Base-by-base conservation (phyloP, 2,888 invertebrate genomes). In the Pycnomerus fuliginosus region DNA sequence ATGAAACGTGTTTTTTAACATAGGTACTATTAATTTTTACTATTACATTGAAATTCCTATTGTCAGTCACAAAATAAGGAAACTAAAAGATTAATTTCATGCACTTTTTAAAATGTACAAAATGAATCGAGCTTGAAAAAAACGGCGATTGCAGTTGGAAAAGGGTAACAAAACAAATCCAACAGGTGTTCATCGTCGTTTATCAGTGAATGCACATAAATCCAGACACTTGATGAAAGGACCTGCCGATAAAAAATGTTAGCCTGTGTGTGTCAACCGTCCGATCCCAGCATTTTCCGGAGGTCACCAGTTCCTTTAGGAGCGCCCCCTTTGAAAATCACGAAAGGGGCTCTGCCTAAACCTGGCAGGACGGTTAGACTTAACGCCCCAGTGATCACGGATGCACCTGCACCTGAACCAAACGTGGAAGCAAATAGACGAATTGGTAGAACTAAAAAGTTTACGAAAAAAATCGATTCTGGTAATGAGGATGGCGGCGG, bases 201-300 rank as follows among this genome's bases (percentile, higher is more conserved):
- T 41, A 46, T 46, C 46, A 37, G 41, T 42, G 36, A 22, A 23
- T 37, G 41, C 37, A 15, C 44, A 44, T 39, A 39, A 44, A 44
- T 40, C 39, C 29, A 31, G 17, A n/a, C 12, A 30, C 35, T 35
- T 30, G 36, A 36, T 42, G 42, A 42, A 33, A 36, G 23, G 24
- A 29, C 23, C 13, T 12, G 25, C 8, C 38, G 25, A 42, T 17
- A 30, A 53, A 77, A 74, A 72, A 83, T 83, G 83, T 74, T 83
- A 74, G 81, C 81, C 64, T 83, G 82, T 74, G 81, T 82, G 57
- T 83, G 82, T 69, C 82, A 82, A 67, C 82, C 82, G 48, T 74
- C 77, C 56, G 80, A 81, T 62, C 78, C 80, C 52, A 77, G 64
- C 65, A 77, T 66, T 65, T 77, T 65, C 74, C 76, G 78, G 75